Percentiles rank a stretch among this genome's conserved stretches.
These are phyloP conservation scores for Meta bourneti DNA, from an alignment of 2,888 invertebrate species.

Conservation along the genomic window DNA sequence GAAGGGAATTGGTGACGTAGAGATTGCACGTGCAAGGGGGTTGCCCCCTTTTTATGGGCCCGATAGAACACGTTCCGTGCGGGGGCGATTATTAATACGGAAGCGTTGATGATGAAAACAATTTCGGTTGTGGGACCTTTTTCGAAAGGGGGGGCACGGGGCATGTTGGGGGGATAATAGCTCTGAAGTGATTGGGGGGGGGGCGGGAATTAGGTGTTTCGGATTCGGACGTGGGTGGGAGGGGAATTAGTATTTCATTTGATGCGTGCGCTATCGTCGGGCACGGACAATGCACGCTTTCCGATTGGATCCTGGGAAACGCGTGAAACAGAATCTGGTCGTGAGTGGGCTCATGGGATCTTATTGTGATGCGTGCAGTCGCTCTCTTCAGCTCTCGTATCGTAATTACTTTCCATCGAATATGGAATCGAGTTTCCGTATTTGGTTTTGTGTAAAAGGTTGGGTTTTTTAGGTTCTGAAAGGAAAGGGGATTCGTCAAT, in stretches of 20 bases:
- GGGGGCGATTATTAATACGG: constrained; percentile 55
- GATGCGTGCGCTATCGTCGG: neutral
- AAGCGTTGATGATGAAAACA: constrained; percentile 54
- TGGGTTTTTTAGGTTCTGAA: too few relatives aligned
- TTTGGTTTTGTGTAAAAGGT: too few relatives aligned
- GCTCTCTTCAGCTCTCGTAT: too few relatives aligned
- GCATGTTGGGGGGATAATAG: neutral
- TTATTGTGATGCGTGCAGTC: too few relatives aligned
- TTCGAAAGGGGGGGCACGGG: too few relatives aligned
- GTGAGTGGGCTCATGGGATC: too few relatives aligned
- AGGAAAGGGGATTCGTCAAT: too few relatives aligned
- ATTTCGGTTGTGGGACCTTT: neutral
- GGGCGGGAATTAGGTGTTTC: constrained; percentile 14
- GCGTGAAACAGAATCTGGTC: too few relatives aligned
- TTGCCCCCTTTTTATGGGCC: neutral
- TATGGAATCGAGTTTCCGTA: too few relatives aligned
- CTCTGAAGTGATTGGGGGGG: neutral
- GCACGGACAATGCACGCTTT: too few relatives aligned
- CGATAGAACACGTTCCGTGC: neutral
- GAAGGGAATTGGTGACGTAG: constrained; percentile 5
- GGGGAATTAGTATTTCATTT: neutral
- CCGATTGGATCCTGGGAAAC: too few relatives aligned
- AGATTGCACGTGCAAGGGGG: constrained; percentile 13
- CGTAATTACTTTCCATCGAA: too few relatives aligned
- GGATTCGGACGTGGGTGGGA: neutral